Conservation (phyloP, 2,888 invertebrate genomes). For the Leucania comma region DNA sequence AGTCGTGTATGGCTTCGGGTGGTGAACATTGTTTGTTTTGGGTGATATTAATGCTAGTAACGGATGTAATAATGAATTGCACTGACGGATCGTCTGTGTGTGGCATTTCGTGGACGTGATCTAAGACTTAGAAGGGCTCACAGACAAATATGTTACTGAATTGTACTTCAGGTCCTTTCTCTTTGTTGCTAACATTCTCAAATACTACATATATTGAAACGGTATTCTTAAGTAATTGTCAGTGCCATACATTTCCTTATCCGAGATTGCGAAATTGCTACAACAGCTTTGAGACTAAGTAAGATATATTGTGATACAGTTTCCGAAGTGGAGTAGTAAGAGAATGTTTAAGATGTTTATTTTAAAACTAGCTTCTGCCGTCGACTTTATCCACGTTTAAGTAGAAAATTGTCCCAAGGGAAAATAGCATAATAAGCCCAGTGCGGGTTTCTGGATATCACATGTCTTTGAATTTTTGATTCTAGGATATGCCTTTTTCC, state of each 20-base stretch:
- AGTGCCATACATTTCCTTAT: conserved; percentile 52
- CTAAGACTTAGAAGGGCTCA: conserved; percentile 53
- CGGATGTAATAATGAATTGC: conserved; percentile 76
- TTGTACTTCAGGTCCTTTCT: conserved; percentile 45
- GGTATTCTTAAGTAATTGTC: conserved; percentile 54
- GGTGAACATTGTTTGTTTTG: conserved; percentile 86
- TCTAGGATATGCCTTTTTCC: too few relatives aligned
- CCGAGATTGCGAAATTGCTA: conserved; percentile 48
- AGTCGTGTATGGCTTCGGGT: conserved; percentile 88
- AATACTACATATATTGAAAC: conserved; percentile 39
- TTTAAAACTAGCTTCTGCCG: background rate
- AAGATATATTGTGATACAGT: conserved; percentile 34
- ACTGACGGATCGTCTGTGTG: conserved; percentile 76
- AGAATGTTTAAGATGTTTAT: background rate
- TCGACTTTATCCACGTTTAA: too few relatives aligned
- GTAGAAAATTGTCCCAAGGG: too few relatives aligned
- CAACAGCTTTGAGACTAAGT: conserved; percentile 31
- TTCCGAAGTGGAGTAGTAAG: conserved; percentile 5
- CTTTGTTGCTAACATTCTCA: conserved; percentile 44
- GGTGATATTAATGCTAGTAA: conserved; percentile 78
- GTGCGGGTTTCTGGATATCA: too few relatives aligned
- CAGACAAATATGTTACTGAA: conserved; percentile 42
- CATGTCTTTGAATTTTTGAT: too few relatives aligned
- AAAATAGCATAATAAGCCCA: too few relatives aligned
- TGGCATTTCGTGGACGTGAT: conserved; percentile 72